phyloP scores from a whole-genome alignment of 2,888 invertebrate species.

The Serrognathus titanus region DNA sequence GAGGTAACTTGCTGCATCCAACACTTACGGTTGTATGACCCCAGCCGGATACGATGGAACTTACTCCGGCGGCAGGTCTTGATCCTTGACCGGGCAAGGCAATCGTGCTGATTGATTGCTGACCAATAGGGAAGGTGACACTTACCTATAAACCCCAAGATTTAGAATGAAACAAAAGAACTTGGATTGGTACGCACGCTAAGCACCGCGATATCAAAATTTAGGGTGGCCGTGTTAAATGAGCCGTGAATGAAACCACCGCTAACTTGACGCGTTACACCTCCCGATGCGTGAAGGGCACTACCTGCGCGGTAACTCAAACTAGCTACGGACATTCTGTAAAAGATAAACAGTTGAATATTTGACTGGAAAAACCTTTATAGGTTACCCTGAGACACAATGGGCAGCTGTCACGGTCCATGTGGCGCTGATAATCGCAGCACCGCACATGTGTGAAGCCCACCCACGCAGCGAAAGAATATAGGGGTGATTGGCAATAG shows the following conservation, averaged over 20 bases:
- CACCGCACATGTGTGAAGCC: constrained; percentile 27
- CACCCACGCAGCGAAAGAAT: constrained; percentile 30
- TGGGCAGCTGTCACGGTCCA: constrained; percentile 30
- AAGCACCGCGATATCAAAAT: constrained; percentile 41
- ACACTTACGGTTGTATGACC: constrained; percentile 15
- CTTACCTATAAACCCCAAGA: neutral
- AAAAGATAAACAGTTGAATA: neutral
- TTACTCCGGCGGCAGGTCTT: constrained; percentile 16
- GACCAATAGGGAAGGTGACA: constrained; percentile 15
- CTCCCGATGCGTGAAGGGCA: constrained; percentile 23
- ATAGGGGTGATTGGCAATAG: constrained; percentile 36
- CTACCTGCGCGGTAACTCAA: constrained; percentile 32
- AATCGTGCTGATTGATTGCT: neutral
- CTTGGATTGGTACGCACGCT: constrained; percentile 28
- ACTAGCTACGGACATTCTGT: neutral
- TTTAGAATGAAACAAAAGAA: neutral
- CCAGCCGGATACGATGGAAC: constrained; percentile 25
- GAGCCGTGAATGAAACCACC: constrained; percentile 29
- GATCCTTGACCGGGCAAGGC: constrained; percentile 14
- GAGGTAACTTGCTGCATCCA: too few relatives aligned
- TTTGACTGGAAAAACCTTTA: neutral
- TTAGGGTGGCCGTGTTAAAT: constrained; percentile 29
- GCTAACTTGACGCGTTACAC: constrained; percentile 21
- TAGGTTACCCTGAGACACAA: constrained; percentile 20
- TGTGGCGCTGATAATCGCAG: constrained; percentile 24